Evolutionary conservation across 2,888 invertebrate genomes (phyloP), one percentile per base, ranked within the genome.

Genomic region (Diarsia rubi): DNA sequence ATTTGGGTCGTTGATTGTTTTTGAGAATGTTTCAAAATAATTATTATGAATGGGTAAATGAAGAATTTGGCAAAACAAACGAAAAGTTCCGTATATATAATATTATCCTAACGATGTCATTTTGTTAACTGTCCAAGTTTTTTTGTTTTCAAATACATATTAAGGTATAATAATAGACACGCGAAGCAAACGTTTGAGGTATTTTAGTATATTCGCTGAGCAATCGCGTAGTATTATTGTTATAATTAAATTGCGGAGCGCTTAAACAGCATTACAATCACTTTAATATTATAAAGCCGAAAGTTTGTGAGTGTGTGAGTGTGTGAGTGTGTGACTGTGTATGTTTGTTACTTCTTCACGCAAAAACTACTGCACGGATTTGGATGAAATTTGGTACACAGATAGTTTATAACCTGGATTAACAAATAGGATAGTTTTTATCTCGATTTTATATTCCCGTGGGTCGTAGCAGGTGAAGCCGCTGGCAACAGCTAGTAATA

Each of bases 111-210:
- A 71, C 47, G 57, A 70, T 52, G 63, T 73, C 44, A 64, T 67
- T 60, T 81, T 81, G 81, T 78, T 62, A 71, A 65, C 70, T 74
- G 78, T 82, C 74, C 82, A 74, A 71, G 21, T 14, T 31, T 72
- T 77, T 66, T 52, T 75, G 37, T 44, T 62, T 78, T 70, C 31
- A 78, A 74, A 78, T 62, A 78, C 54, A 16, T n/a, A 73, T 14
- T n/a, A 73, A 49, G 57, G 69, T 69, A 65, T 62, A 79, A 69
- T 68, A 79, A 65, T 62, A 65, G 42, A 31, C 31, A 49, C 42
- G 62, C 67, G 11, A 69, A 73, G 68, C 67, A 64, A 27, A 74
- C 4, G 31, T 67, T 59, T 49, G 21, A 16, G 45, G 49, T 81
- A 78, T 78, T 78, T 81, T 64, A 27, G 44, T 27, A 44, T 12